A percentile compares a stretch with the other conserved stretches of the same genome.
Conservation (phyloP, 1,140 invertebrate genomes). For the Lepeophtheirus salmonis region DNA sequence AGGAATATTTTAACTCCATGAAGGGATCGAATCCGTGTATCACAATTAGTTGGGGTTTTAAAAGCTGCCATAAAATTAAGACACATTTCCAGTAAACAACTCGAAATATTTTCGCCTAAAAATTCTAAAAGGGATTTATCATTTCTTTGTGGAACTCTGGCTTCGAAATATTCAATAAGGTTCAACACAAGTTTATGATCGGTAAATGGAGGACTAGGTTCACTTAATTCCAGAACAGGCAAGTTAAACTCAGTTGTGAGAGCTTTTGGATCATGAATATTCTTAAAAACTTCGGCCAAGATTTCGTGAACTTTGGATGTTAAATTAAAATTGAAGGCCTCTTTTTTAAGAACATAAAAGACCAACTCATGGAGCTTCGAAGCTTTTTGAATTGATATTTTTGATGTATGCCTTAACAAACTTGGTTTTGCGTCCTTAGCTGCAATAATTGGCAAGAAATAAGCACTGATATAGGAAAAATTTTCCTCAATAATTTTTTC, state of each 20-base stretch:
- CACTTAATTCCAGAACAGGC: neutral
- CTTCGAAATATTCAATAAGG: neutral
- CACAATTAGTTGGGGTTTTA: neutral
- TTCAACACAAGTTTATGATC: neutral
- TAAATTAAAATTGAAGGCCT: neutral
- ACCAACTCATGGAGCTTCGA: neutral
- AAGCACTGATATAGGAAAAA: neutral
- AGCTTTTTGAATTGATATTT: neutral
- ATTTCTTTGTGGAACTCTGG: neutral
- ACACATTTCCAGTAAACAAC: neutral
- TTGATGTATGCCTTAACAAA: neutral
- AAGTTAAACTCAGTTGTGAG: neutral
- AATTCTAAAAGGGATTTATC: neutral
- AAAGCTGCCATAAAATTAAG: neutral
- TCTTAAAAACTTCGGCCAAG: neutral
- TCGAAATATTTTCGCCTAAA: neutral
- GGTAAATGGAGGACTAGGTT: neutral
- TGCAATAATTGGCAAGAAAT: neutral
- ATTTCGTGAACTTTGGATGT: neutral
- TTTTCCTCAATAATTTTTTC: neutral
- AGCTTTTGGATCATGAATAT: neutral
- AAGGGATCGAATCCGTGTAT: neutral
- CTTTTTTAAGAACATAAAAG: neutral
- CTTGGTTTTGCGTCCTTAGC: neutral
- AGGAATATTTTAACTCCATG: neutral